Evolutionary conservation across 1,140 invertebrate genomes (phyloP), one percentile per base, ranked within the genome.

Genomic region (Eumaeus atala): DNA sequence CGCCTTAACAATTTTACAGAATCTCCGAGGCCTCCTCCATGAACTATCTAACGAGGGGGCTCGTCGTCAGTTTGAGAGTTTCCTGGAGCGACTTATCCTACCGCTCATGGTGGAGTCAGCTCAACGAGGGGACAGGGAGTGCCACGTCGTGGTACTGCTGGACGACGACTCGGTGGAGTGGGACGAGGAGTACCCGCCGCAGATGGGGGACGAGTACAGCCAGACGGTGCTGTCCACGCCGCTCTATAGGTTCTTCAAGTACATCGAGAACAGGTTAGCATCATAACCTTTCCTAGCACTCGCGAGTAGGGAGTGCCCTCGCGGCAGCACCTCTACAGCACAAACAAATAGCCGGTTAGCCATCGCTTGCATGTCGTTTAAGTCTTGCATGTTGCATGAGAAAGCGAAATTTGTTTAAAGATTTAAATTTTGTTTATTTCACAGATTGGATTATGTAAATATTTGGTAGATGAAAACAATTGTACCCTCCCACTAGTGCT

Each of bases 21-120:
- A 90, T 68, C 61, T 88, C 93, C 96, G 97, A 73, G 97, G 96
- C 54, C 90, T 99, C 44, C 89, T 99, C 8, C 98, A 99, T 87
- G 98, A 99, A 86, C 88, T 99, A 17, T 98, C 97, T 35, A 99
- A 99, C 87, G 98, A 99, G 82, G 98, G 98, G 16, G 98, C 98
- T 0, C 92, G 97, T 3, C 92, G 95, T 64, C 97, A 99, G 81
- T 99, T 99, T 87, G 96, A 98, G 87, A 91, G 92, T 9, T 99
- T 98, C 81, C 90, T 99, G 0, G 98, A 99, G 78, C 94, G 97
- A 51, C 89, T 98, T 1, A 97, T 99, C 60, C 88, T 99, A 10
- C 98, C 98, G 0, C 89, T 97, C 14, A 98, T 99, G 97, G 98
- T 86, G 40, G 93, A 94, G 51, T 97, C 95, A 42, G 97, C 98